Base-by-base conservation (phyloP, 2,888 invertebrate genomes). In the Nymphalis polychloros region DNA sequence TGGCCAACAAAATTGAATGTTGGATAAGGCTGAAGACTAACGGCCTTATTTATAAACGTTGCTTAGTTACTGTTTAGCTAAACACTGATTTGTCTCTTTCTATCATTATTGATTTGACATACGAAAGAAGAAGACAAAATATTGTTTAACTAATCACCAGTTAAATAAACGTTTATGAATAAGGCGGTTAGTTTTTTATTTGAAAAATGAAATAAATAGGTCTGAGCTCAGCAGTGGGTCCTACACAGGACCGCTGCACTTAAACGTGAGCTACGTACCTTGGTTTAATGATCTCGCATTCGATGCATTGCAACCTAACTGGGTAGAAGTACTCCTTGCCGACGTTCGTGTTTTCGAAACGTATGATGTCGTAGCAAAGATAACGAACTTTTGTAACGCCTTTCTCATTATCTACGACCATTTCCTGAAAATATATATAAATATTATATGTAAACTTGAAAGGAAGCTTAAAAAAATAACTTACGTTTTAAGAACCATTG, bases 281-380 rank as follows among this genome's bases (percentile, higher is more conserved):
- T 49, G 94, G 94, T 70, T 93, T 94, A 74, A 96, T 94, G 61
- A 97, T 94, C 81, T 96, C 94, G 46, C 92, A 93, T 76, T 95
- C 94, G 73, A 99, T 97, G 79, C 96, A 97, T 48, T 93, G 88
- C 73, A 97, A 91, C 68, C 99, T 94, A 3, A 94, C 93, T 0
- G 96, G 95, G 81, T 90, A 94, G 86, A 99, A 99, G 35, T 95
- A 93, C 77, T 94, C 92, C 77, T 95, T 94, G 8, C 96, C 96
- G 4, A 98, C 95, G 77, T 97, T 95, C 69, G 94, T 91, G 0
- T 95, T 95, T 79, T 97, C 96, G 79, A 97, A 97, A 79, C 94
- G 94, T 48, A 99, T 94, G 65, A 99, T 96, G 82, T 99, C 99
- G 82, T 99, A 99, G 55, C 97, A 97, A 71, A 99, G 94, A 87